A percentile compares a stretch with the other conserved stretches of the same genome.
Conservation (phyloP, 23 tunicate genomes). For the Halocynthia aurantium region DNA sequence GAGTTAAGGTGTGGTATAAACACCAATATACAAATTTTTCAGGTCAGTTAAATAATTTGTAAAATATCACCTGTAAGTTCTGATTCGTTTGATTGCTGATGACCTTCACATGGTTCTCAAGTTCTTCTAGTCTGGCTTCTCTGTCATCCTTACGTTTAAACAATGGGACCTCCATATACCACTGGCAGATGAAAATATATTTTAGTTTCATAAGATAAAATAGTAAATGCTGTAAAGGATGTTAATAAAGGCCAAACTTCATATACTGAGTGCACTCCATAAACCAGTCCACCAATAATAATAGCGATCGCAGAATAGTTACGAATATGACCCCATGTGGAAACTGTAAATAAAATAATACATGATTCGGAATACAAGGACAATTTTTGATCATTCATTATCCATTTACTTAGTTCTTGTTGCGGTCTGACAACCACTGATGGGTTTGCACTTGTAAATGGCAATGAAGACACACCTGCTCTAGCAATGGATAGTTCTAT, state of each 20-base stretch:
- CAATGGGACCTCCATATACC: no score
- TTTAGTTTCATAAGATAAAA: no score
- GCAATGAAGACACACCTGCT: slow-evolving; percentile 13
- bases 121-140: no score
- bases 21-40: no score
- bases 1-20: no score
- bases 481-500: slow-evolving; percentile 32
- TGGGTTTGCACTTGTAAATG: not conserved
- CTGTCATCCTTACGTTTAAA: no score
- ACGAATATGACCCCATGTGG: slow-evolving; percentile 40
- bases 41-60: no score
- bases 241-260: slow-evolving; percentile 27
- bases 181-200: no score
- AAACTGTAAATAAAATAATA: slow-evolving; percentile 21
- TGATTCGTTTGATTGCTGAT: no score
- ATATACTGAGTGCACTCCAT: slow-evolving; percentile 44
- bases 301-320: slow-evolving; percentile 48
- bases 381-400: not conserved
- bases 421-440: not conserved
- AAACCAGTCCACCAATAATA: slow-evolving; percentile 56
- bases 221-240: not conserved
- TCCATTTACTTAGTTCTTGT: not conserved
- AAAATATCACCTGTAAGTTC: no score
- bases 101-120: no score
- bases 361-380: not conserved